A percentile compares a stretch with the other conserved stretches of the same genome.
Conservation (phyloP, 2,113 vertebrate genomes). For the Anhinga anhinga region DNA sequence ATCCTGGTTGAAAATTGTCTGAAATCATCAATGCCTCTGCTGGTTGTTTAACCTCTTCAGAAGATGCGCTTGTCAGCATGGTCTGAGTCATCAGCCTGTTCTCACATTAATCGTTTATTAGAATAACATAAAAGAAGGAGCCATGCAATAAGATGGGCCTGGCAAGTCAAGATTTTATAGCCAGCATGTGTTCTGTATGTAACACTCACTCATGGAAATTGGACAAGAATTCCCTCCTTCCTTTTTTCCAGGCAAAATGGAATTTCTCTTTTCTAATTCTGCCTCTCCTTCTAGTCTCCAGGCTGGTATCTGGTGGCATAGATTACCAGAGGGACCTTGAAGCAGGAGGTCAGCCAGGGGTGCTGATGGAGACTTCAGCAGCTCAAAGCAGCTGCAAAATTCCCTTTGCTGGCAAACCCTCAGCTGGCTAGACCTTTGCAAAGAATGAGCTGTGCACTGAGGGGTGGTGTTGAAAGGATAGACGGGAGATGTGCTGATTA, state of each 20-base stretch:
- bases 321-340: neutral
- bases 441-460: neutral
- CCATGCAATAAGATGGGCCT: neutral
- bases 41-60: neutral
- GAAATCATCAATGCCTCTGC: neutral
- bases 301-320: neutral
- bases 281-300: neutral
- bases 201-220: neutral
- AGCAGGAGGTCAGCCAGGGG: neutral
- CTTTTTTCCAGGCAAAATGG: neutral
- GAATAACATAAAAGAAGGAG: neutral
- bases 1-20: neutral
- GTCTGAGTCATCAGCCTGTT: neutral
- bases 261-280: neutral
- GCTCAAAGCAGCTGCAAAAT: constrained; percentile 1
- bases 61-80: neutral
- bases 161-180: neutral
- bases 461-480: neutral
- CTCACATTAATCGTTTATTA: neutral
- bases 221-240: neutral
- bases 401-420: neutral
- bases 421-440: neutral
- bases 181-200: neutral
- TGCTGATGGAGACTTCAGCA: neutral
- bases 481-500: neutral